Evolutionary conservation across 2,113 vertebrate species (phyloP).

Genomic region (Struthio camelus): DNA sequence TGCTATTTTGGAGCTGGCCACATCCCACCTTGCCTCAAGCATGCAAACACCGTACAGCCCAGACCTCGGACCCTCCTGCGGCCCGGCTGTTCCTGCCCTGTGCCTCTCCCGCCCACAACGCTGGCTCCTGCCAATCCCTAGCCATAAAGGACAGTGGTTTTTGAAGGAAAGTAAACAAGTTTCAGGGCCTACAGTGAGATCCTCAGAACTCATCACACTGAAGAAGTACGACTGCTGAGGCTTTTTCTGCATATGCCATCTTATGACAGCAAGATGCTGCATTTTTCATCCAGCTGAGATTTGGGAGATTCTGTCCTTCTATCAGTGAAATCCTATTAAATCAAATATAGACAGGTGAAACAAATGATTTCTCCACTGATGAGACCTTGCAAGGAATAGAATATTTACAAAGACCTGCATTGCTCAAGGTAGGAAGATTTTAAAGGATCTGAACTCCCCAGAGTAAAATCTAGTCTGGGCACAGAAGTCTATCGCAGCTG

Average conservation of each 20-base stretch:
- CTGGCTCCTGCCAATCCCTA: background rate
- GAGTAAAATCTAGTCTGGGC: background rate
- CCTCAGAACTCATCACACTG: background rate
- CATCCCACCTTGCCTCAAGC: background rate
- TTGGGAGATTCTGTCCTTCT: background rate
- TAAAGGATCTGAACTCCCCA: background rate
- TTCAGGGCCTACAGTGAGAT: slow-evolving; percentile 15
- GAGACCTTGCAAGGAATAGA: background rate
- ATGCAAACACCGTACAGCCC: background rate
- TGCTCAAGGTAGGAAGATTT: background rate
- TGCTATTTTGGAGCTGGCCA: slow-evolving; percentile 22
- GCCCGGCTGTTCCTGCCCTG: background rate
- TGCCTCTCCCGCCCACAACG: background rate
- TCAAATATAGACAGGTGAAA: background rate
- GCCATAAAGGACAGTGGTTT: background rate
- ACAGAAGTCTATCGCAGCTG: background rate
- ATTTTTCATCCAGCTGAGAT: background rate
- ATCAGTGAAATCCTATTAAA: background rate
- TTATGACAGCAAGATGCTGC: background rate
- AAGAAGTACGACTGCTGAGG: rapidly evolving
- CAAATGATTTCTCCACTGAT: background rate
- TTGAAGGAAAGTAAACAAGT: slow-evolving; percentile 42
- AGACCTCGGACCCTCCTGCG: background rate
- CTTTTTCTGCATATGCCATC: background rate
- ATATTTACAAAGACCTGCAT: background rate